These are phyloP conservation scores for Halichoeres trimaculatus DNA, from an alignment of 2,113 vertebrate genomes.

Conservation along the genomic window DNA sequence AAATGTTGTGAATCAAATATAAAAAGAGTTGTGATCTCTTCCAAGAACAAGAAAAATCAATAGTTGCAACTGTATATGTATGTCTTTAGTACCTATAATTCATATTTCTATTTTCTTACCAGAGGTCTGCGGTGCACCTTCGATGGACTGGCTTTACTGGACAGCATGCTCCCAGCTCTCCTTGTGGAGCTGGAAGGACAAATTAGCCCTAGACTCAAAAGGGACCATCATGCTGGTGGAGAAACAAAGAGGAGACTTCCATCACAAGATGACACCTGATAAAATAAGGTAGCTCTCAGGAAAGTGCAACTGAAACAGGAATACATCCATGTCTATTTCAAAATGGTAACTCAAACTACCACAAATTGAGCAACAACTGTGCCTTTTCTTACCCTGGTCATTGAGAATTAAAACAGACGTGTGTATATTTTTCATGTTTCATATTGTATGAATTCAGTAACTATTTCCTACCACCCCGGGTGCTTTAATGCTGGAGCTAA, in stretches of 20 bases:
- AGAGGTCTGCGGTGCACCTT: constrained; percentile 91
- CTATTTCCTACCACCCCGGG: too few relatives aligned
- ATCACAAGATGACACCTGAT: constrained; percentile 2
- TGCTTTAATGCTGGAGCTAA: too few relatives aligned
- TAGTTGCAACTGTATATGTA: neutral
- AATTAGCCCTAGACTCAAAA: constrained; percentile 12
- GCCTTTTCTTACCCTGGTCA: too few relatives aligned
- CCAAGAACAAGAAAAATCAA: too few relatives aligned
- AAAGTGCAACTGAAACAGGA: neutral
- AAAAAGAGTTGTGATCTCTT: too few relatives aligned
- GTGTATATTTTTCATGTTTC: too few relatives aligned
- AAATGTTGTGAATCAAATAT: too few relatives aligned
- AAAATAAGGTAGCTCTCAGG: neutral
- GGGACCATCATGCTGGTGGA: neutral
- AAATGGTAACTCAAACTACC: too few relatives aligned
- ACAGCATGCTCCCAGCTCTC: constrained; percentile 89
- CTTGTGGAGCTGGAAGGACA: constrained; percentile 83
- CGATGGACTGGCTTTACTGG: constrained; percentile 89
- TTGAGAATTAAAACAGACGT: too few relatives aligned
- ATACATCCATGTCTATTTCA: too few relatives aligned
- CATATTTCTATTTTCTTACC: neutral
- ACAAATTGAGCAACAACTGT: too few relatives aligned
- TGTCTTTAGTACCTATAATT: neutral
- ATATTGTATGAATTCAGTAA: too few relatives aligned
- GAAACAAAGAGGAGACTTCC: constrained; percentile 6